Evolutionary conservation across 1,140 invertebrate genomes (phyloP), one percentile per base, ranked within the genome.

Genomic region (Anthonomus grandis): DNA sequence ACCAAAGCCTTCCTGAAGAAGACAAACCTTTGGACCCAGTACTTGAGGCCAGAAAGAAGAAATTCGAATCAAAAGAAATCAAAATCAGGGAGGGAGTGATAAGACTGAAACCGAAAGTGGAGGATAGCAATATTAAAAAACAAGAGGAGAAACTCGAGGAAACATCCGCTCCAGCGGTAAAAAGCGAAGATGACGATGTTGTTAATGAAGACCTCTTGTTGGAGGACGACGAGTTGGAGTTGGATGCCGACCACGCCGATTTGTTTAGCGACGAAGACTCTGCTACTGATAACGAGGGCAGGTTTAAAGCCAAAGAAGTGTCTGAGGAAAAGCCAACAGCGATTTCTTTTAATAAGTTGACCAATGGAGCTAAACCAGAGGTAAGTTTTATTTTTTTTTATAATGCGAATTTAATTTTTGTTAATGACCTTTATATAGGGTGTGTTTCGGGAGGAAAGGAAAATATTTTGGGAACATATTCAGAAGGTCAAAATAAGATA

Each of bases 231-330:
- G 63, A 59, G 8, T 56, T 66, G 9, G 21, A 61, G 8, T 38
- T 70, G 31, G 60, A 68, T 2, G 47, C 59, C 12, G n/a, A n/a
- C n/a, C 70, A 69, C 41, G 47, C 70, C 2, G 66, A 70, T 59
- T 27, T 74, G 4, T 74, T 72, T 56, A 70, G 69, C 0, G 70
- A 72, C 39, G 70, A 71, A 45, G 70, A 72, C 39, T 67, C 63
- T 0, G 62, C 59, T 31, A 66, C 64, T 37, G 70, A 71, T 51
- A 70, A 74, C 45, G 70, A 73, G 49, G 69, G 68, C 3, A 23
- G 69, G 8, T 71, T 71, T 47, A 73, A 73, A 59, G 66, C 60
- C 3, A 65, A 64, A 38, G 49, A 60, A 48, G 34, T 58, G 13
- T 13, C 27, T 10, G 42, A 36, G 13, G 41, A 51, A 38, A 63